Evolutionary conservation across 1,140 invertebrate species (phyloP), one percentile per base, ranked within the genome.

Genomic region (Brachionus calyciflorus): DNA sequence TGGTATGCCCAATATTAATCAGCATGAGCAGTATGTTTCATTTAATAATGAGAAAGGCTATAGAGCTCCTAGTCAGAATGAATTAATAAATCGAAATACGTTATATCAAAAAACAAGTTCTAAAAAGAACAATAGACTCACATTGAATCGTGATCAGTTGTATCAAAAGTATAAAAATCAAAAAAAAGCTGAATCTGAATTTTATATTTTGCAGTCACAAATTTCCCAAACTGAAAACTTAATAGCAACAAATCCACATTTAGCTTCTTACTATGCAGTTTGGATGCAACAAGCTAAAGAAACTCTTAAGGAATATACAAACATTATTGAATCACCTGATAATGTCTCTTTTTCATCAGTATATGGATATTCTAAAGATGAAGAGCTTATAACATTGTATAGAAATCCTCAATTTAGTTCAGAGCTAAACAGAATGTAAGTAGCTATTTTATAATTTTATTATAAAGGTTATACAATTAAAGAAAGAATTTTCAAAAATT

Each of bases 311-410:
- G 60, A 65, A 24, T 65, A 41, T 10, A 44, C 60, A 6, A 65
- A 10, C 28, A 26, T 65, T 12, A 65, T 65, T 12, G 60, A 65
- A 41, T 41, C 60, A 0, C 60, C 60, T 10, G 60, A 65, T 41
- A 44, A 41, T 9, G 40, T 65, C 44, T 65, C 60, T 7, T 65
- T 65, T 65, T 65, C 60, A 3, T 65, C 60, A 9, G 60, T 65
- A 0, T 65, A 65, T 24, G 60, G 60, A 19, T 65, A 65, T n/a
- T 65, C 60, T 12, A 65, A 65, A 26, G 60, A 65, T 24, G 60
- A 65, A 28, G 60, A 65, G 17, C 24, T 65, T 24, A 65, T 65
- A 10, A 65, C 60, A 14, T 26, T 65, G 1, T 65, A 65, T 26
- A 17, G 60, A 26, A 41, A 65, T 65, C 60, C 60, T 14, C 60